Conservation (phyloP, 2,797 vertebrate genomes). For the Halcyon badia region DNA sequence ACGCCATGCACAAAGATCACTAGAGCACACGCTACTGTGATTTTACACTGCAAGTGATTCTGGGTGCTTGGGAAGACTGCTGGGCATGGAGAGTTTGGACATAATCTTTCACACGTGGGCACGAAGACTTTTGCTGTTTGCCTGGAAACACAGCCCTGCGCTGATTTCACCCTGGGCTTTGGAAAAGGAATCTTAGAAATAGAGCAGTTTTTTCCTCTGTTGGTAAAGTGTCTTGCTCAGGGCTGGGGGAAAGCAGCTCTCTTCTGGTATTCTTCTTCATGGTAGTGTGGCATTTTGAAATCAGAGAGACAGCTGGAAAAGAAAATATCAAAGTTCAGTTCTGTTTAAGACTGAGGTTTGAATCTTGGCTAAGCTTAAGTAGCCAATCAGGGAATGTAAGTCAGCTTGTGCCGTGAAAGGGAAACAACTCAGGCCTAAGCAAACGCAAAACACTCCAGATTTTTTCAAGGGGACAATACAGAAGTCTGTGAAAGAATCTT, state of each 20-base stretch:
- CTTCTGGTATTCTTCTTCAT: background rate
- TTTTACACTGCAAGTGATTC: background rate
- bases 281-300: background rate
- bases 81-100: background rate
- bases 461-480: background rate
- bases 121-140: background rate
- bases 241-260: background rate
- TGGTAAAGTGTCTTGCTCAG: background rate
- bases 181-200: background rate
- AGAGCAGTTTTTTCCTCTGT: background rate
- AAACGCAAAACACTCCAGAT: background rate
- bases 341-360: conserved; percentile 2
- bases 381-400: background rate
- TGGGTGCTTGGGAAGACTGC: background rate
- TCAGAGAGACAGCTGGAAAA: conserved; percentile 12
- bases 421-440: background rate
- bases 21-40: background rate
- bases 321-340: conserved; percentile 37
- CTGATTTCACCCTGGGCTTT: background rate
- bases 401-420: background rate
- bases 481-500: background rate
- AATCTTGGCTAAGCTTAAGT: background rate
- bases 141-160: rapidly evolving
- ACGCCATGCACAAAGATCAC: background rate
- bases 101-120: background rate